A percentile compares a stretch with the other conserved stretches of the same genome.
These are phyloP conservation scores for Drosophila nr. medialis DNA, from an alignment of 2,888 invertebrate species.

Conservation along the genomic window DNA sequence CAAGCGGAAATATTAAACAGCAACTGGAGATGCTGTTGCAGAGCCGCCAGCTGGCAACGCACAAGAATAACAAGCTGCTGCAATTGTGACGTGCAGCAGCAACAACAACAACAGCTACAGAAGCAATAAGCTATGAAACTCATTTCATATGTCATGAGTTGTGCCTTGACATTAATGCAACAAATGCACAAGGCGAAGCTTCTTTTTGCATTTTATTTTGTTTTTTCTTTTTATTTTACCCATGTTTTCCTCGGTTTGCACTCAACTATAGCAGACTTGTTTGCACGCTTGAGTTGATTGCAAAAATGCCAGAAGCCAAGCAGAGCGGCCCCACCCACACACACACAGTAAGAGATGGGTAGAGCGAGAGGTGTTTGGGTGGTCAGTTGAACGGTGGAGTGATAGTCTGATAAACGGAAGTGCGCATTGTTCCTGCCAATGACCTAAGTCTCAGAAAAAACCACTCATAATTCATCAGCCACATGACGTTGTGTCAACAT, in stretches of 20 bases:
- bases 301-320: slow-evolving; percentile 56
- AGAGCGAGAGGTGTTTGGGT: too few relatives aligned
- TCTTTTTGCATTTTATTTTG: slow-evolving; percentile 5
- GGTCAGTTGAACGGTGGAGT: slow-evolving; percentile 1
- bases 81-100: slow-evolving; percentile 15
- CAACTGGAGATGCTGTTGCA: slow-evolving; percentile 58
- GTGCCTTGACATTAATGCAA: slow-evolving; percentile 69
- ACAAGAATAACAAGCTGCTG: slow-evolving; percentile 23
- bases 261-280: slow-evolving; percentile 54
- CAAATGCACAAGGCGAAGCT: slow-evolving; percentile 57
- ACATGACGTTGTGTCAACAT: slow-evolving; percentile 75
- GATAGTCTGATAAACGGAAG: slow-evolving; percentile 61
- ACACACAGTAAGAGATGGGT: not conserved
- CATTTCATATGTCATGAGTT: slow-evolving; percentile 73
- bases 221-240: not conserved
- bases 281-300: slow-evolving; percentile 65
- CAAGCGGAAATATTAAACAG: slow-evolving; percentile 79
- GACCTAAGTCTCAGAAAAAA: slow-evolving; percentile 53
- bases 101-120: slow-evolving; percentile 37
- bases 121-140: slow-evolving; percentile 48
- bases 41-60: slow-evolving; percentile 52
- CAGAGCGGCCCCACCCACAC: slow-evolving; percentile 28
- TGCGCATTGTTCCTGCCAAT: slow-evolving; percentile 75
- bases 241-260: slow-evolving; percentile 1
- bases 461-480: slow-evolving; percentile 72